Evolutionary conservation across 2,797 vertebrate species (phyloP).

Genomic region (Falco naumanni): DNA sequence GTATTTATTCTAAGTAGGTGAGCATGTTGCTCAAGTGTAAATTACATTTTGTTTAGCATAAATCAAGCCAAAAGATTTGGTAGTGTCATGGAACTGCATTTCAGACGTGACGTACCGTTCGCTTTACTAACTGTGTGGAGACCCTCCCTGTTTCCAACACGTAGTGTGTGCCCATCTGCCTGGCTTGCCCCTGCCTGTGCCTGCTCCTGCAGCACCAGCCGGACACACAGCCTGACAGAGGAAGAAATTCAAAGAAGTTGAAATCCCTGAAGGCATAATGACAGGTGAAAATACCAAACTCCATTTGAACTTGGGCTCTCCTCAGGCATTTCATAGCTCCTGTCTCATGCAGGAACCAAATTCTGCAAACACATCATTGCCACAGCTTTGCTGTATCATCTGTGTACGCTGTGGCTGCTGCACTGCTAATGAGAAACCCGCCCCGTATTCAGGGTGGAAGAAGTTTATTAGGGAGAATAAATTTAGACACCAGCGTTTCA

Average conservation of each 20-base stretch:
- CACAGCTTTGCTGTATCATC: accelerated
- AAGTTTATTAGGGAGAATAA: background rate
- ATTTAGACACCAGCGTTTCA: background rate
- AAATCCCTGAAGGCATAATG: background rate
- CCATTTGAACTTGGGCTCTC: background rate
- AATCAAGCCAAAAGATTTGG: background rate
- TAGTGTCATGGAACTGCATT: background rate
- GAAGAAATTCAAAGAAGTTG: background rate
- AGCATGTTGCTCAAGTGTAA: background rate
- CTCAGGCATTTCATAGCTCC: background rate
- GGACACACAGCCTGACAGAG: background rate
- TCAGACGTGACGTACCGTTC: background rate
- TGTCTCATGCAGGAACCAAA: background rate
- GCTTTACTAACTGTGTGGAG: background rate
- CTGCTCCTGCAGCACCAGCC: background rate
- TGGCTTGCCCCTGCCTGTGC: background rate
- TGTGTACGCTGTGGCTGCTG: accelerated
- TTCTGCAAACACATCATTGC: background rate
- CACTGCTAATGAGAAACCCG: background rate
- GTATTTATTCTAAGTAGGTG: slow-evolving; percentile 58
- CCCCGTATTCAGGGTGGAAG: background rate
- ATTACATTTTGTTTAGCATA: background rate
- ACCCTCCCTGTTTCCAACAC: accelerated
- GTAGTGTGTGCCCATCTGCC: background rate
- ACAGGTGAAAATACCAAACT: background rate